A percentile compares a stretch with the other conserved stretches of the same genome.
Conservation (phyloP, 2,888 invertebrate genomes). For the Phengaris alcon region DNA sequence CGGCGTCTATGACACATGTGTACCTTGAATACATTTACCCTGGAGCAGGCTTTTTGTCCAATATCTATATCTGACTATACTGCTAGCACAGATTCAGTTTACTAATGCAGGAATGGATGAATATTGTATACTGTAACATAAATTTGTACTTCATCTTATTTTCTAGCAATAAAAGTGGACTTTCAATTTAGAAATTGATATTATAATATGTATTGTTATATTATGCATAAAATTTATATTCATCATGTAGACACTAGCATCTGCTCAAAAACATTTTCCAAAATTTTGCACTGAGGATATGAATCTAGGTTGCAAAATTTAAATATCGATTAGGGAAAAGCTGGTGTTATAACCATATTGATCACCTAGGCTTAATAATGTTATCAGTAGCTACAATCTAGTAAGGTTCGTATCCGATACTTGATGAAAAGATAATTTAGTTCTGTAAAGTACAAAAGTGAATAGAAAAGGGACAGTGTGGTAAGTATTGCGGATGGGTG, state of each 20-base stretch:
- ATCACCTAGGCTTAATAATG: too few relatives aligned
- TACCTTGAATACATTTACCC: constrained; percentile 73
- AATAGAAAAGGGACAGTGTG: constrained; percentile 32
- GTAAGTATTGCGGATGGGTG: constrained; percentile 55
- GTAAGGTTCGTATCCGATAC: neutral
- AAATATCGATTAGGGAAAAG: too few relatives aligned
- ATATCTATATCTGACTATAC: constrained; percentile 44
- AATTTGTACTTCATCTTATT: neutral
- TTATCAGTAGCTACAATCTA: too few relatives aligned
- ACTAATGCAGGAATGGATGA: constrained; percentile 8
- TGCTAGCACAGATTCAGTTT: constrained; percentile 7
- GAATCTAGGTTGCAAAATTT: too few relatives aligned
- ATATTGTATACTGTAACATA: neutral
- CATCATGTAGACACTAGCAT: too few relatives aligned
- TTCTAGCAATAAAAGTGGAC: too few relatives aligned
- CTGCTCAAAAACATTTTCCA: too few relatives aligned
- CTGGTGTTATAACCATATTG: too few relatives aligned
- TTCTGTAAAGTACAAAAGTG: constrained; percentile 32
- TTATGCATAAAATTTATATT: too few relatives aligned
- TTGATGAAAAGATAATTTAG: neutral
- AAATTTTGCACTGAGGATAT: too few relatives aligned
- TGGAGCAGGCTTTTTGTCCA: constrained; percentile 64
- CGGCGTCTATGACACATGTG: constrained; percentile 73
- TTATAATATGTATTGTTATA: too few relatives aligned
- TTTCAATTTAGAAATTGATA: too few relatives aligned